Evolutionary conservation across 2,113 vertebrate genomes (phyloP).

Genomic region (Xyrauchen texanus): DNA sequence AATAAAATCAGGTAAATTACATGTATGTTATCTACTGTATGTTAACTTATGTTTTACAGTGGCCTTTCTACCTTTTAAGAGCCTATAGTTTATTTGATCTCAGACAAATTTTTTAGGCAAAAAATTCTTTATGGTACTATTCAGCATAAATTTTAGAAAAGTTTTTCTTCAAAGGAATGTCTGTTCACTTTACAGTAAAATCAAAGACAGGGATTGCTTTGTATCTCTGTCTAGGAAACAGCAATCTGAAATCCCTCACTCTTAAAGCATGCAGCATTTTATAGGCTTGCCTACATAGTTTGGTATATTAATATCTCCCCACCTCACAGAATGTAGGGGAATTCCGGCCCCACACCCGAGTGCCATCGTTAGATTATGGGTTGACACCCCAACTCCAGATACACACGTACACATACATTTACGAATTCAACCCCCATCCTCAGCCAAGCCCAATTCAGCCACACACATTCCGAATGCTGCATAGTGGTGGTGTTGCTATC

Average conservation of each 20-base stretch:
- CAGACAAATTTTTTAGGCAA: too few species aligned
- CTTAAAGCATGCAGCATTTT: slow-evolving; percentile 60
- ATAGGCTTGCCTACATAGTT: slow-evolving; percentile 72
- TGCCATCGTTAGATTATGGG: slow-evolving; percentile 70
- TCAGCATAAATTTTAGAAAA: neutral
- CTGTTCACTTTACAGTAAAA: neutral
- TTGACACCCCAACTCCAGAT: slow-evolving; percentile 42
- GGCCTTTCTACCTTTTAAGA: too few species aligned
- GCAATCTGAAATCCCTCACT: slow-evolving; percentile 44
- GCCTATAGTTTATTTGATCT: too few species aligned
- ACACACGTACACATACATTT: slow-evolving; percentile 32
- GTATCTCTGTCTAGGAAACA: slow-evolving; percentile 34
- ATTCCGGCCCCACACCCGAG: slow-evolving; percentile 74
- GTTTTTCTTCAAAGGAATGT: slow-evolving; percentile 15
- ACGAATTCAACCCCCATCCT: slow-evolving; percentile 35
- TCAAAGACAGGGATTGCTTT: slow-evolving; percentile 24
- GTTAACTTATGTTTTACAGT: too few species aligned
- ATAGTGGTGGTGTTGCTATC: slow-evolving; percentile 69
- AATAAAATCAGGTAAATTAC: too few species aligned
- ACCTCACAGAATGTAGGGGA: slow-evolving; percentile 68
- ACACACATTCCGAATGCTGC: slow-evolving; percentile 69
- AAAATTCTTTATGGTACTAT: too few species aligned
- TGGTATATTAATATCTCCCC: slow-evolving; percentile 74
- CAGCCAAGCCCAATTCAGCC: slow-evolving; percentile 65
- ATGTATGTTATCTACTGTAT: too few species aligned